Evolutionary conservation across 1,140 invertebrate species (phyloP), one percentile per base, ranked within the genome.

Genomic region (Zophobas atratus): DNA sequence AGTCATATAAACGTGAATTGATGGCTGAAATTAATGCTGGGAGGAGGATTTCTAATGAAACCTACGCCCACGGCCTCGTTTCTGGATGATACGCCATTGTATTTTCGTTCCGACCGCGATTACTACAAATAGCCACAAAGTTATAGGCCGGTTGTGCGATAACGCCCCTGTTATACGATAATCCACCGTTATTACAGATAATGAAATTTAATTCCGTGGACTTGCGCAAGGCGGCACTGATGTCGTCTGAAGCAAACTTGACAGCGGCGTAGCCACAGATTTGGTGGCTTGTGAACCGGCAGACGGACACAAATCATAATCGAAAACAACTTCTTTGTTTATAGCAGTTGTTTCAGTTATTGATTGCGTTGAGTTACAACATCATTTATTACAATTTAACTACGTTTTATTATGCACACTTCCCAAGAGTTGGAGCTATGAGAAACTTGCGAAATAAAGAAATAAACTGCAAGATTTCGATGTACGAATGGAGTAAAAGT

Each of bases 1-100:
- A 77, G 70, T 77, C 56, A 77, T 77, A 77, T 73, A 77, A 73
- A 77, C 75, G 53, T 77, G 41, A 79, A 79, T 79, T 79, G 70
- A 79, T 79, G 60, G 63, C 36, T 48, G 73, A 75, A 79, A 79
- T 79, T 79, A 79, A 79, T 55, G 51, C 71, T 55, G 51, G 55
- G 55, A 73, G 71, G 71, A 57, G 71, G 51, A 43, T 55, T 56
- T 73, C 71, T 73, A 73, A 73, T 73, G 71, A 73, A 73, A 56
- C 55, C 20, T 8, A 57, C 71, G 51, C 51, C 55, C 51, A 55
- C 71, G 71, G 71, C 55, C 71, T 73, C 46, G 51, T 73, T 51
- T 57, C 51, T 43, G 60, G 60, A 67, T 67, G 60, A 67, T 67
- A 67, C 60, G 60, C 60, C 60, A 67, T 67, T 67, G 60, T 67